phyloP scores from a whole-genome alignment of 2,797 vertebrate genomes.

The Brachyrhaphis roseni region DNA sequence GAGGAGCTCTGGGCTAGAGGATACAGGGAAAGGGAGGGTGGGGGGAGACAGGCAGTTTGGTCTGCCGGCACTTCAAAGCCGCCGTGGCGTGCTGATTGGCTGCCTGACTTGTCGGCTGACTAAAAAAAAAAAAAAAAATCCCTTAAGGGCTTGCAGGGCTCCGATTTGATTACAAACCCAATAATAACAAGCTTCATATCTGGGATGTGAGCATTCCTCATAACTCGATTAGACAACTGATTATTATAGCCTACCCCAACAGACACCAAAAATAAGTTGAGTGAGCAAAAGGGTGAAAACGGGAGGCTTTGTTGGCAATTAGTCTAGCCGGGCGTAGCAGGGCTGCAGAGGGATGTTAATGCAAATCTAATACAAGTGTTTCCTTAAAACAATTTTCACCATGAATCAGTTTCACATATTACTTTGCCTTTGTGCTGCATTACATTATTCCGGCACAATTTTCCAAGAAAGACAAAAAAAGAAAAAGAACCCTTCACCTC shows the following conservation, averaged over 20 bases:
- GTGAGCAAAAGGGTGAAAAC: conserved; percentile 7
- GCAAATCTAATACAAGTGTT: conserved; percentile 42
- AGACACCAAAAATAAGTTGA: conserved; percentile 44
- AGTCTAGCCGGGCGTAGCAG: conserved; percentile 30
- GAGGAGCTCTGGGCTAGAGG: conserved; percentile 39
- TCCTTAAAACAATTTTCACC: conserved; percentile 14
- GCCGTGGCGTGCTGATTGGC: conserved; percentile 58
- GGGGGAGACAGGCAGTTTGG: conserved; percentile 43
- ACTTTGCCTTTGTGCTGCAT: conserved; percentile 9
- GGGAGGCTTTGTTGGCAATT: conserved; percentile 23
- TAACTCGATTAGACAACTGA: conserved; percentile 68
- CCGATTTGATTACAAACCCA: conserved; percentile 77
- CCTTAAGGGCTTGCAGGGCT: conserved; percentile 58
- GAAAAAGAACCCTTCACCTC: conserved; percentile 9
- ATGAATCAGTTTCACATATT: conserved; percentile 55
- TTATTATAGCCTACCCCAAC: conserved; percentile 46
- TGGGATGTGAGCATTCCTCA: conserved; percentile 58
- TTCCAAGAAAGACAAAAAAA: conserved; percentile 41
- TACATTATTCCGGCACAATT: conserved; percentile 32
- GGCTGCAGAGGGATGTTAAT: conserved; percentile 30
- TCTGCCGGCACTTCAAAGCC: conserved; percentile 68
- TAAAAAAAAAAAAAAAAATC: conserved; percentile 38
- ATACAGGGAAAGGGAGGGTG: conserved; percentile 2
- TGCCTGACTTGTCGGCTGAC: conserved; percentile 47
- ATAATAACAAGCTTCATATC: conserved; percentile 69